Evolutionary conservation across 2,113 vertebrate genomes (phyloP).

Genomic region (Mesocricetus auratus): DNA sequence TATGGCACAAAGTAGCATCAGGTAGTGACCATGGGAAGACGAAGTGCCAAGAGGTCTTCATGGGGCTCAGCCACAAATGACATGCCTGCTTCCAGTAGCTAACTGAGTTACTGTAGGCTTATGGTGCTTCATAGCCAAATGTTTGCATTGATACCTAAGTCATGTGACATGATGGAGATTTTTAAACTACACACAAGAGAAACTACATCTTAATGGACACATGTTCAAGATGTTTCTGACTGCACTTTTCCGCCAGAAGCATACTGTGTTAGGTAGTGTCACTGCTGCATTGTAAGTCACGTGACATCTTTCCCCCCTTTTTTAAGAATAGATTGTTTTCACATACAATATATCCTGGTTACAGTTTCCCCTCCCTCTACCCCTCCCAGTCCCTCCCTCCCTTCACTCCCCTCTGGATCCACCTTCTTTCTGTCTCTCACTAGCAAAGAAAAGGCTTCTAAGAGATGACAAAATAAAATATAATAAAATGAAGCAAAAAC

Average conservation of each 20-base stretch:
- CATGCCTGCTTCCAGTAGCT: background rate
- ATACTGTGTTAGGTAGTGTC: background rate
- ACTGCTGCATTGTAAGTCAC: background rate
- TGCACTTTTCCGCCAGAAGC: background rate
- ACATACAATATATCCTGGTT: background rate
- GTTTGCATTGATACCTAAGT: background rate
- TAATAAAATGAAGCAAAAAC: background rate
- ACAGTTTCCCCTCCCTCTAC: background rate
- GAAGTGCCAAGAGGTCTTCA: background rate
- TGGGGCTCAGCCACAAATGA: background rate
- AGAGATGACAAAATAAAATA: background rate
- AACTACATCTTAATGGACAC: background rate
- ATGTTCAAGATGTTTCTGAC: background rate
- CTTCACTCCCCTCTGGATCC: background rate
- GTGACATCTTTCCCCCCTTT: background rate
- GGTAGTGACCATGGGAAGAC: background rate
- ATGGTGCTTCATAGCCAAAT: background rate
- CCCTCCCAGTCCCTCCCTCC: background rate
- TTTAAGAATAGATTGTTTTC: background rate
- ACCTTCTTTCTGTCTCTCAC: background rate
- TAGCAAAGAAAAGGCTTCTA: background rate
- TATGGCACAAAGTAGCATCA: background rate
- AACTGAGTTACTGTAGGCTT: background rate
- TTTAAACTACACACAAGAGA: conserved; percentile 29
- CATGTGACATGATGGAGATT: background rate